Percentiles rank a stretch among this genome's conserved stretches.
phyloP scores from a whole-genome alignment of 2,888 invertebrate genomes.

The Celastrina argiolus region DNA sequence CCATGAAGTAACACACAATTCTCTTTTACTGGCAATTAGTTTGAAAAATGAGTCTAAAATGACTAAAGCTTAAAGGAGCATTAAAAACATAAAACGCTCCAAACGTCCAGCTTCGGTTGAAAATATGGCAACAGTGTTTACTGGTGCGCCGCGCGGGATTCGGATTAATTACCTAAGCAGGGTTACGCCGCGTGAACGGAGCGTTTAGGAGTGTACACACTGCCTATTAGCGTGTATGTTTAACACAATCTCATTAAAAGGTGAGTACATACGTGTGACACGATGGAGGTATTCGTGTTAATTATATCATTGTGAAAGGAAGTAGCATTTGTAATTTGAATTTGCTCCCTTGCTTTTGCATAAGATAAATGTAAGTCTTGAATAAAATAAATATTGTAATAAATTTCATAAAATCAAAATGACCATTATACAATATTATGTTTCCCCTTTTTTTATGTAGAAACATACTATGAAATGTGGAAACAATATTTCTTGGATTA shows the following conservation, averaged over 20 bases:
- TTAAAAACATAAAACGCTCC: constrained; percentile 14
- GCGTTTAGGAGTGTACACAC: constrained; percentile 30
- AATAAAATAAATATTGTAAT: too few relatives aligned
- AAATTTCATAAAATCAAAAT: too few relatives aligned
- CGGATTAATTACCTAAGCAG: constrained; percentile 21
- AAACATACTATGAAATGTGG: too few relatives aligned
- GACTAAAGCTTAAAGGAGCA: constrained; percentile 18
- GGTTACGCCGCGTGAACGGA: constrained; percentile 27
- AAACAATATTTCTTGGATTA: too few relatives aligned
- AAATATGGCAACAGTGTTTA: constrained; percentile 20
- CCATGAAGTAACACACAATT: constrained; percentile 8
- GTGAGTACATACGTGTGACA: constrained; percentile 21
- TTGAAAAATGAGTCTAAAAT: constrained; percentile 13
- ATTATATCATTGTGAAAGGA: constrained; percentile 24
- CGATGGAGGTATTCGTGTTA: neutral
- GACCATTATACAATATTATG: too few relatives aligned
- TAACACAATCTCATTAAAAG: constrained; percentile 35
- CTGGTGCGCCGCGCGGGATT: constrained; percentile 12
- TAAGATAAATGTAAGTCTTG: too few relatives aligned
- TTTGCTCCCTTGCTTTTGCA: neutral
- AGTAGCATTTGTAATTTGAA: constrained; percentile 32
- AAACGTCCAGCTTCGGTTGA: constrained; percentile 16
- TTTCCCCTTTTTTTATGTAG: too few relatives aligned
- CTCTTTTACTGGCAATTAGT: constrained; percentile 13
- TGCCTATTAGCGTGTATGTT: constrained; percentile 33